A percentile compares a stretch with the other conserved stretches of the same genome.
These are phyloP conservation scores for Eucidaris tribuloides DNA, from an alignment of 35 echinoderm and acorn worm genomes.

Conservation along the genomic window DNA sequence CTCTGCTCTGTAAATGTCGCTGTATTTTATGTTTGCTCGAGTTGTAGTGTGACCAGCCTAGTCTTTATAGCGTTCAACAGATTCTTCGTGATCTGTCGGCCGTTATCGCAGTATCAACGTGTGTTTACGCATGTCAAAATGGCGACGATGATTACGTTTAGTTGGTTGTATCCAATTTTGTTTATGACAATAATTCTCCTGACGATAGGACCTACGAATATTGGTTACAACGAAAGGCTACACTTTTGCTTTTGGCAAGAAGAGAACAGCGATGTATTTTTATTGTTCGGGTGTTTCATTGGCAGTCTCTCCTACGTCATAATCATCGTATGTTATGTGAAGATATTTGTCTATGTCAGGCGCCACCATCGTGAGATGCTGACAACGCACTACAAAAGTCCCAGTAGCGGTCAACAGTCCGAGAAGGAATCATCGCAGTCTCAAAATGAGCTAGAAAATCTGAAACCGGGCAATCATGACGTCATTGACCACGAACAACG, in stretches of 20 bases:
- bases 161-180: slow-evolving; percentile 30
- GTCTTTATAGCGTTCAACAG: slow-evolving; percentile 54
- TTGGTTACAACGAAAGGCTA: slow-evolving; percentile 42
- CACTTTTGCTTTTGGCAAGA: slow-evolving; percentile 17
- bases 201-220: not conserved
- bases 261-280: too few relatives aligned
- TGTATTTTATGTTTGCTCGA: slow-evolving; percentile 27
- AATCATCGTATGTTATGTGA: slow-evolving; percentile 61
- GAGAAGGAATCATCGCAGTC: not conserved
- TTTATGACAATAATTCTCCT: slow-evolving; percentile 18
- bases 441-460: not conserved
- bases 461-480: not conserved
- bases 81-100: slow-evolving; percentile 16
- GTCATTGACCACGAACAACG: not conserved
- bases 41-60: slow-evolving; percentile 52
- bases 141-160: not conserved
- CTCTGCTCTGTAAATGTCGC: slow-evolving; percentile 30
- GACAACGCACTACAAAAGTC: not conserved
- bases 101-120: not conserved
- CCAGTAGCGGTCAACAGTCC: not conserved
- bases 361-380: slow-evolving; percentile 45
- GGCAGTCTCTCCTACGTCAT: slow-evolving; percentile 39
- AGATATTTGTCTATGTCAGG: slow-evolving; percentile 51
- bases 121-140: slow-evolving; percentile 28
- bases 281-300: slow-evolving; percentile 16